Conservation (phyloP, 2,888 invertebrate genomes). For the Diloba caeruleocephala region DNA sequence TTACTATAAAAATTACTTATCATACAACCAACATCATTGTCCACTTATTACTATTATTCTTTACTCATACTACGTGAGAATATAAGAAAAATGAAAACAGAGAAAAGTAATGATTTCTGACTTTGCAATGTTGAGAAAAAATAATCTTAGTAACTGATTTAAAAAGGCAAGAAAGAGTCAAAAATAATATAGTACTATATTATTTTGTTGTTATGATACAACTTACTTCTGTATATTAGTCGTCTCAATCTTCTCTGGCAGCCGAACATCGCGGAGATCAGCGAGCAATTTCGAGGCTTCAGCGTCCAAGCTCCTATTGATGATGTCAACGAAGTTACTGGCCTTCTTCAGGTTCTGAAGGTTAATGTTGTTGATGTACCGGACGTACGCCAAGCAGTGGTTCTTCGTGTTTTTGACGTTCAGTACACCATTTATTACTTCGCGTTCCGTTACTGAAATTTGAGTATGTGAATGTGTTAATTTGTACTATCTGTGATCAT, state of each 20-base stretch:
- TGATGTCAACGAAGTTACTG: constrained; percentile 98
- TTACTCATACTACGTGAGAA: no score
- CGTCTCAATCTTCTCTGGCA: constrained; percentile 96
- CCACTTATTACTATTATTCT: no score
- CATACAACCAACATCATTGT: no score
- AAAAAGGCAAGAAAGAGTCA: no score
- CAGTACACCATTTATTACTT: constrained; percentile 98
- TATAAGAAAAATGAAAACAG: no score
- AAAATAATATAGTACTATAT: no score
- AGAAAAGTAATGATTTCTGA: no score
- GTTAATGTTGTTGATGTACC: constrained; percentile 99
- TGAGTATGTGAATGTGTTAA: not conserved
- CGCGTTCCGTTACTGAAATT: constrained; percentile 97
- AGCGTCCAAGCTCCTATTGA: constrained; percentile 96
- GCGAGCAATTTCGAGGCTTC: constrained; percentile 97
- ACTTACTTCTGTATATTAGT: constrained; percentile 96
- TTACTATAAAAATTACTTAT: no score
- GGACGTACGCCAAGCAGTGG: constrained; percentile 97
- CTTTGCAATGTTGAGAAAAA: no score
- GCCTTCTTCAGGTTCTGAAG: constrained; percentile 98
- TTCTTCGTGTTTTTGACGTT: constrained; percentile 98
- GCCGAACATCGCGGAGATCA: constrained; percentile 96
- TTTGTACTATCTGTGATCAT: not conserved
- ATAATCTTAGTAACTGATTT: no score
- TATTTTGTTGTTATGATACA: no score